Evolutionary conservation across 2,113 vertebrate genomes (phyloP).

Genomic region (Oryzias melastigma): DNA sequence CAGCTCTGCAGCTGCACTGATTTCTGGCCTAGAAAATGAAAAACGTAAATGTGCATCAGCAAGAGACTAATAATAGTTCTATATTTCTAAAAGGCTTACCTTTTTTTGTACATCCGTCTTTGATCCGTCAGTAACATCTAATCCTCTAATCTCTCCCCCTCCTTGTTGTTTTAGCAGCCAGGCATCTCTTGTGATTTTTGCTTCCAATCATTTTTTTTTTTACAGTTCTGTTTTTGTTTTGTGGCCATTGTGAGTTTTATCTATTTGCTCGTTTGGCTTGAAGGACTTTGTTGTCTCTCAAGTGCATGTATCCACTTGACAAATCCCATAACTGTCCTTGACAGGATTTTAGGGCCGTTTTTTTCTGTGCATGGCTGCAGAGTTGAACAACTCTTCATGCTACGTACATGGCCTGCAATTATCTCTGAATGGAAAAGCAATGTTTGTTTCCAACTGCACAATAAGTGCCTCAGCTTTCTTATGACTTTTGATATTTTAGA

Average conservation of each 20-base stretch:
- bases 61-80: conserved; percentile 21
- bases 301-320: conserved; percentile 23
- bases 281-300: conserved; percentile 36
- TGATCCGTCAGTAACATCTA: conserved; percentile 51
- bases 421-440: too few species aligned
- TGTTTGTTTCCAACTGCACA: too few species aligned
- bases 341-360: too few species aligned
- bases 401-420: too few species aligned
- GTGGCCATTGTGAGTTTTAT: conserved; percentile 38
- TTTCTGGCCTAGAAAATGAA: conserved; percentile 5
- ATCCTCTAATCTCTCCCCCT: conserved; percentile 51
- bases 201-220: conserved; percentile 21
- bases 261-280: conserved; percentile 32
- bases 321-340: neutral
- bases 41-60: conserved; percentile 16
- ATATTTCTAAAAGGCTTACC: conserved; percentile 31
- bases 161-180: conserved; percentile 37
- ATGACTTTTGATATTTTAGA: too few species aligned
- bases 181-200: conserved; percentile 37
- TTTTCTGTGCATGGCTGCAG: too few species aligned
- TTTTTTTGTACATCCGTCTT: conserved; percentile 34
- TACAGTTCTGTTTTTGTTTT: conserved; percentile 24
- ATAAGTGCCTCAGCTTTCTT: too few species aligned
- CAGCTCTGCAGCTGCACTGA: neutral
- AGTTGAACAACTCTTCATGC: too few species aligned